phyloP scores from a whole-genome alignment of 2,797 vertebrate species.

The Urophycis tenuis region DNA sequence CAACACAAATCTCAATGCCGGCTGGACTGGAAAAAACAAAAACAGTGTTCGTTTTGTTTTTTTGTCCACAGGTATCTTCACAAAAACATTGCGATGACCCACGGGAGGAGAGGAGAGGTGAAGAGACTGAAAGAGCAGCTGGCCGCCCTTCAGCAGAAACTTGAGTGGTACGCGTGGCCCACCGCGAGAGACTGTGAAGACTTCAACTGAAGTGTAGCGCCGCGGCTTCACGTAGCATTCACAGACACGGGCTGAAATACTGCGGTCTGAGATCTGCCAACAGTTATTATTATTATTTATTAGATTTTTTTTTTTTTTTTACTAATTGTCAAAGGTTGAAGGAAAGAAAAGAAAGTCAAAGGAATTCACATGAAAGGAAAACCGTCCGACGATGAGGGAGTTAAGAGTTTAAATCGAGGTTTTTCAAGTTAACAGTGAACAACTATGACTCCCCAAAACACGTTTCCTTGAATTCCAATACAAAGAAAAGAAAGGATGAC shows the following conservation, averaged over 20 bases:
- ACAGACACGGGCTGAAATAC: neutral
- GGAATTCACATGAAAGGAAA: neutral
- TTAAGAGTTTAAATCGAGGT: neutral
- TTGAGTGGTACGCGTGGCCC: slow-evolving; percentile 78
- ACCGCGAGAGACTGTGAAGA: neutral
- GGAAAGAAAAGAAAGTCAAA: neutral
- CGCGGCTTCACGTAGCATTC: neutral
- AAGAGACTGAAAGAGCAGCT: slow-evolving; percentile 82
- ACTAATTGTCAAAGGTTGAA: neutral
- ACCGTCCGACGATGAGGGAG: neutral
- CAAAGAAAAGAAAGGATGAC: too few relatives aligned
- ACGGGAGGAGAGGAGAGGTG: slow-evolving; percentile 79
- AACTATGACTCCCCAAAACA: neutral
- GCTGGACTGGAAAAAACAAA: neutral
- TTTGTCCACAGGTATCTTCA: slow-evolving; percentile 81
- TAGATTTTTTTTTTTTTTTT: neutral
- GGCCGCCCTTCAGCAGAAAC: slow-evolving; percentile 78
- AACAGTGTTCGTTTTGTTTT: too few relatives aligned
- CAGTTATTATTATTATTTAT: too few relatives aligned
- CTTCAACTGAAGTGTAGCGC: neutral
- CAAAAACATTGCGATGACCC: slow-evolving; percentile 80
- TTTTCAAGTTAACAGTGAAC: neutral
- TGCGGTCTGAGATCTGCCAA: neutral
- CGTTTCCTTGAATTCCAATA: neutral
- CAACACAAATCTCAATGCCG: neutral